Conservation (phyloP, 2,888 invertebrate genomes). For the Cylloceria caligata region DNA sequence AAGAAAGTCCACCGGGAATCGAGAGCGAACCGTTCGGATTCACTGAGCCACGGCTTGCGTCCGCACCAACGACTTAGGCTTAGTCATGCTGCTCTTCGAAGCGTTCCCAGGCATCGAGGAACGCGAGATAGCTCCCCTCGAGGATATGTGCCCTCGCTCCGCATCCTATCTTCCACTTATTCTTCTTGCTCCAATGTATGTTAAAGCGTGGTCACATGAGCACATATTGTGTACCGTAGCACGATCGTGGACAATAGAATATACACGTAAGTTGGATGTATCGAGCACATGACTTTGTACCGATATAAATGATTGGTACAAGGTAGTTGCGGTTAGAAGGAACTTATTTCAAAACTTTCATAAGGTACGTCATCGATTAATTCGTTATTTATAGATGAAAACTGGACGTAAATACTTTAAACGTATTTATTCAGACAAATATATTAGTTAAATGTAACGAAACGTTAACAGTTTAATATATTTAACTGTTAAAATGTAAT, state of each 20-base stretch:
- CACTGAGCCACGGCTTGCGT: conserved; percentile 58
- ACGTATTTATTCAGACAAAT: too few species aligned
- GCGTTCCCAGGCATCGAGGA: conserved; percentile 73
- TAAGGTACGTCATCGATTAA: too few species aligned
- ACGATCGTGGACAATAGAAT: conserved; percentile 26
- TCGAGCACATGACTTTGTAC: neutral
- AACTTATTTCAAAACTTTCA: too few species aligned
- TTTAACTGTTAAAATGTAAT: too few species aligned
- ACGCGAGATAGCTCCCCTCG: conserved; percentile 62
- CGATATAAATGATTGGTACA: neutral
- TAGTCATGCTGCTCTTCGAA: conserved; percentile 70
- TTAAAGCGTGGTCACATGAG: conserved; percentile 39
- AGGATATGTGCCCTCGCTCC: conserved; percentile 61
- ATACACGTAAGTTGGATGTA: neutral
- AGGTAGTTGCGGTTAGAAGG: too few species aligned
- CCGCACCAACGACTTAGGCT: conserved; percentile 67
- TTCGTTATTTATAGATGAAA: too few species aligned
- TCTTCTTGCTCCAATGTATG: conserved; percentile 26
- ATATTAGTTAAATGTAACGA: too few species aligned
- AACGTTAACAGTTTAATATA: too few species aligned
- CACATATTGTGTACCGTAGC: neutral
- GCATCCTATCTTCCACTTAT: neutral
- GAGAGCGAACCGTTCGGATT: conserved; percentile 67
- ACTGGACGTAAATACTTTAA: too few species aligned
- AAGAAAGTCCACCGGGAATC: conserved; percentile 58